Base-by-base conservation (phyloP, 2,797 vertebrate species). In the Phaenicophaeus curvirostris region DNA sequence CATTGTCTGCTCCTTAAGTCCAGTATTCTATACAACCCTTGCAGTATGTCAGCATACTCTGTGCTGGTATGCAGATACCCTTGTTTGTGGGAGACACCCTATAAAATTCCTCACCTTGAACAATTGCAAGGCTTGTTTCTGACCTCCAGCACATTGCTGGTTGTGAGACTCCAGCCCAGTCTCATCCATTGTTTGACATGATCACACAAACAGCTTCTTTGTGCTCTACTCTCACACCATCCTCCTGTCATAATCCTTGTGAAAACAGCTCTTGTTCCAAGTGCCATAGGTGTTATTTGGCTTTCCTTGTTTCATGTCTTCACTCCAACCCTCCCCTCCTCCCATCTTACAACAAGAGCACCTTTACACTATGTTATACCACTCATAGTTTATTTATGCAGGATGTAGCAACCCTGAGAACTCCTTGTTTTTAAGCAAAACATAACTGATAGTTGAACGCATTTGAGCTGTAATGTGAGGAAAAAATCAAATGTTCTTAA, bases 341-440 rank as follows among this genome's bases (percentile, higher is more conserved):
- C 54, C 48, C 46, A 37, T 25, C 39, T 68, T 25, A 57, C 33
- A 87, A 30, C 20, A 41, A 30, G 24, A 66, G 13, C 24, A 65
- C 53, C 21, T 81, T 78, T 10, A 65, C 33, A 51, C 16, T 41
- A 8, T 46, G 19, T 15, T 72, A 21, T 11, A 15, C 53, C 14
- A 3, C 25, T 69, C 75, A 42, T 8, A 27, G 24, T 51, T 84
- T 63, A 80, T 46, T 90, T 85, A 57, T 54, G 50, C 39, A 83
- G 55, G 69, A 63, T 33, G 15, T 23, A 86, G 39, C 48, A 77
- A 58, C 35, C 42, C 44, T 44, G 50, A 83, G 21, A 93, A 24
- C 25, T 62, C 41, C 27, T 85, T 87, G 30, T 62, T 94, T 92
- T 89, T 44, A 83, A 91, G 83, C 13, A 41, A 80, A 92, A 72